These are phyloP conservation scores for Apotomis capreana DNA, from an alignment of 2,888 invertebrate species.

Conservation along the genomic window DNA sequence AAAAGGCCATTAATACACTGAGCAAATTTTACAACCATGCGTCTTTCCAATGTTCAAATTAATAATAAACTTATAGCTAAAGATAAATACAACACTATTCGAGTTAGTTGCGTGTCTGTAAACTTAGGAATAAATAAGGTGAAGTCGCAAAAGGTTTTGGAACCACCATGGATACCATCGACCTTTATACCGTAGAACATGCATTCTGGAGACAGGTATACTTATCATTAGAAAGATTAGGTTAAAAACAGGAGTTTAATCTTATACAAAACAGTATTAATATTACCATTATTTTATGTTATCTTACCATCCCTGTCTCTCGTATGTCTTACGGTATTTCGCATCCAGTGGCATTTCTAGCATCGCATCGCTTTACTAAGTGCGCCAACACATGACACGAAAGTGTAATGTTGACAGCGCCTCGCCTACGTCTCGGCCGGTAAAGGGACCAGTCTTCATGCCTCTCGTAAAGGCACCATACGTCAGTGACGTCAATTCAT, in stretches of 20 bases:
- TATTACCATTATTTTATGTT: not conserved
- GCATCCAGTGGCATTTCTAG: not conserved
- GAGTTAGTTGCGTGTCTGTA: slow-evolving; percentile 63
- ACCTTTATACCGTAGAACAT: not conserved
- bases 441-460: slow-evolving; percentile 19
- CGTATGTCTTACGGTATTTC: slow-evolving; percentile 2
- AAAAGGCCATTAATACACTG: slow-evolving; percentile 50
- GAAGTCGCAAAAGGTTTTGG: slow-evolving; percentile 16
- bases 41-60: slow-evolving; percentile 52
- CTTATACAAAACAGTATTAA: slow-evolving; percentile 1
- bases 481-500: slow-evolving; percentile 32
- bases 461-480: slow-evolving; percentile 37
- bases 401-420: not conserved
- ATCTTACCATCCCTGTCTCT: not conserved
- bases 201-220: not conserved
- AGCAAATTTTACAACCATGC: slow-evolving; percentile 61
- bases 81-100: slow-evolving; percentile 68
- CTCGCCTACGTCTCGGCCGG: slow-evolving; percentile 2
- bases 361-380: not conserved
- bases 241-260: not conserved
- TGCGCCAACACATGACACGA: not conserved
- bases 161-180: not conserved
- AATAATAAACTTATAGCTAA: slow-evolving; percentile 55
- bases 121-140: slow-evolving; percentile 30
- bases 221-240: not conserved